These are phyloP conservation scores for Nymphicus hollandicus DNA, from an alignment of 2,113 vertebrate species.

Conservation along the genomic window DNA sequence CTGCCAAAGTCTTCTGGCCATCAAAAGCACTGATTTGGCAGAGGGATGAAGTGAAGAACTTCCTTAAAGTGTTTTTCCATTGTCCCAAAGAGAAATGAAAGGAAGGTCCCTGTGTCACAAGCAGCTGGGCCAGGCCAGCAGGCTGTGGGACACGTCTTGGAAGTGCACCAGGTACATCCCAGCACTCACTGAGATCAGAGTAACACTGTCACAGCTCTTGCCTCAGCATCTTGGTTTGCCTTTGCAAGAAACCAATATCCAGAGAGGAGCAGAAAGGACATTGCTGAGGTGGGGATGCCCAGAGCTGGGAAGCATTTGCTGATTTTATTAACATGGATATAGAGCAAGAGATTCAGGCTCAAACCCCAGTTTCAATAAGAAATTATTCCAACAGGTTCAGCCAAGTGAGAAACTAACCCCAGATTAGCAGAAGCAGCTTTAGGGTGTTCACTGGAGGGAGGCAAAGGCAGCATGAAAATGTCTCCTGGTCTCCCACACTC, in stretches of 20 bases:
- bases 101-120: not conserved
- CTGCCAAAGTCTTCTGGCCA: not conserved
- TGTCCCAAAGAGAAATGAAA: not conserved
- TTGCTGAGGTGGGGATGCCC: not conserved
- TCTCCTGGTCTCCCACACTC: fast-evolving
- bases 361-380: not conserved
- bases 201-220: not conserved
- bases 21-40: not conserved
- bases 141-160: not conserved
- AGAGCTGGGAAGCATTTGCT: not conserved
- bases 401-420: not conserved
- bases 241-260: not conserved
- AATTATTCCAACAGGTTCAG: not conserved
- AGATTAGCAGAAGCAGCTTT: not conserved
- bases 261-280: not conserved
- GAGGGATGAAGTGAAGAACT: not conserved
- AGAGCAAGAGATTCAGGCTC: not conserved
- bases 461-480: not conserved
- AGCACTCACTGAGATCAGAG: not conserved
- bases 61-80: not conserved
- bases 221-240: not conserved
- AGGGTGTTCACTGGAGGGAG: not conserved
- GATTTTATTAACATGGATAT: fast-evolving
- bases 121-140: not conserved
- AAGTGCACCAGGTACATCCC: not conserved